phyloP scores from a whole-genome alignment of 2,888 invertebrate species.

The Leptinotarsa juncta region DNA sequence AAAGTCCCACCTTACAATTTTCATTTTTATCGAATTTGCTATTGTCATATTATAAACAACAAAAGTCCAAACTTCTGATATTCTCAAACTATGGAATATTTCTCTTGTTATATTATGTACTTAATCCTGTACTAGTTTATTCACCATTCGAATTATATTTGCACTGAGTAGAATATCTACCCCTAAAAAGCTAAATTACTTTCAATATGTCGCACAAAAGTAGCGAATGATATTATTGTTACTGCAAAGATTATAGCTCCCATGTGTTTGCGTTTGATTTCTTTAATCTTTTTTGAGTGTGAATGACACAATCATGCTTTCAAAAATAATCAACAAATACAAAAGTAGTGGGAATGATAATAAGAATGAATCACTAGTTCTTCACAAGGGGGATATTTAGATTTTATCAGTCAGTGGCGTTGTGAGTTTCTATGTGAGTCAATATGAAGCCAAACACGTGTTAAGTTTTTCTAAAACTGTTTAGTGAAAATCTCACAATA shows the following conservation, averaged over 20 bases:
- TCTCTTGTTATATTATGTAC: no score
- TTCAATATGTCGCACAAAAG: neutral
- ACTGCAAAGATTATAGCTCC: neutral
- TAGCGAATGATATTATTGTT: neutral
- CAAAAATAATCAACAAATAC: conserved; percentile 25
- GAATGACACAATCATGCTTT: conserved; percentile 20
- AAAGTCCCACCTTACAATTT: no score
- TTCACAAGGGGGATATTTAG: conserved; percentile 22
- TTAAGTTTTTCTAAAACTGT: no score
- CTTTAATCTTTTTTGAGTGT: conserved; percentile 27
- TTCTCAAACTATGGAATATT: no score
- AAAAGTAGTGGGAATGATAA: conserved; percentile 17
- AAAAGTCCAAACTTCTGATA: no score
- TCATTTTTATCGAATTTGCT: no score
- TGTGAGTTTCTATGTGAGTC: neutral
- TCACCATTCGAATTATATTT: neutral
- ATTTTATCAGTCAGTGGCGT: neutral
- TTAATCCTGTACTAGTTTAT: neutral
- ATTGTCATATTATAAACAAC: no score
- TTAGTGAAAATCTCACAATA: no score
- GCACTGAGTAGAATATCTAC: no score
- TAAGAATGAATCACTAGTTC: conserved; percentile 29
- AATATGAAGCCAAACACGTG: no score
- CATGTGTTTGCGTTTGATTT: conserved; percentile 27
- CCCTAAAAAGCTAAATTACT: neutral